Evolutionary conservation across 2,888 invertebrate species (phyloP), one percentile per base, ranked within the genome.

Genomic region (Nezara viridula): DNA sequence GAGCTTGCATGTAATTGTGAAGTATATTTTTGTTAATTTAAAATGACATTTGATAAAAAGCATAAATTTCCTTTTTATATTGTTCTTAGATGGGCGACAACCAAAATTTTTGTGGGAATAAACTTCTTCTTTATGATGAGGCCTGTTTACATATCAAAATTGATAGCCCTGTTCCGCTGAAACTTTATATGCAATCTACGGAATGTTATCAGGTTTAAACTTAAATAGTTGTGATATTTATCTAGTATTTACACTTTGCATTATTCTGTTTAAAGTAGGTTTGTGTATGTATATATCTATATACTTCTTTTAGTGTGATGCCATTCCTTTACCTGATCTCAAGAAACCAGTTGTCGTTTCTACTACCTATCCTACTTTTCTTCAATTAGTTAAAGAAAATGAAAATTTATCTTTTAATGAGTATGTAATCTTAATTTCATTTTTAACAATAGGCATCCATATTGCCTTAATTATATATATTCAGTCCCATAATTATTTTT

Each of bases 291-390:
- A 73, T 5, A 7, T 40, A 77, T 40, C 12, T 81, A 40, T 86
- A 44, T 85, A 32, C 50, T 89, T 89, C 88, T 90, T 92, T 9
- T 89, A 93, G 93, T 93, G 93, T 89, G 90, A 92, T 89, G 91
- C 91, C 90, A 91, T 91, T 50, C 91, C 44, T 3, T n/a, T 81
- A 14, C 81, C 40, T 81, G 44, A 81, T 47, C 81, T 81, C 14
- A 44, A n/a, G 12, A 81, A 47, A 16, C 81, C 81, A 44, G 81
- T 81, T 81, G 81, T 81, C 10, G 44, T 81, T 44, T 81, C 81
- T n/a, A 81, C 44, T 12, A 81, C 81, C 5, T 81, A 47, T 81
- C 44, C 81, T 81, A 81, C 81, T 47, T 44, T 44, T n/a, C 81
- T 81, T 81, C 81, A 81, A 12, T 44, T 81, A 40, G 44, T 86